Conservation (phyloP, 2,113 vertebrate species). For the Chascanopsetta lugubris region DNA sequence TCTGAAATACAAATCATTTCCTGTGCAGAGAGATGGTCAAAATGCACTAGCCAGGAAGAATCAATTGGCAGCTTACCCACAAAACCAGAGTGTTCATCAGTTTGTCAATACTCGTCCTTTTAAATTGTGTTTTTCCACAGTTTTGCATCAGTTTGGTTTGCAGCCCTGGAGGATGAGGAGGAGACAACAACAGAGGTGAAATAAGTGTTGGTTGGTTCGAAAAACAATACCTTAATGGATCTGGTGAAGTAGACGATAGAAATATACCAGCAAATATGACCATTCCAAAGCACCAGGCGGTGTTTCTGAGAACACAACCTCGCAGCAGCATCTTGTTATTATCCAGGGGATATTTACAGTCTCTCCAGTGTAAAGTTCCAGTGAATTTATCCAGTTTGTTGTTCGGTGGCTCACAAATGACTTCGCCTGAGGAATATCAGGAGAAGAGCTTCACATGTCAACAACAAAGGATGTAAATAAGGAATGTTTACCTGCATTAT, state of each 20-base stretch:
- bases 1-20: too few relatives aligned
- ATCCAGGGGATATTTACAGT: constrained; percentile 85
- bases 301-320: constrained; percentile 92
- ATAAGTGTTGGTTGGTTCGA: too few relatives aligned
- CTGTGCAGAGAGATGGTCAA: too few relatives aligned
- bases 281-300: constrained; percentile 93
- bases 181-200: neutral
- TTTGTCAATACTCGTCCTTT: constrained; percentile 93
- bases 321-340: constrained; percentile 93
- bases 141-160: constrained; percentile 98
- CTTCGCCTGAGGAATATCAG: constrained; percentile 53
- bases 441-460: neutral
- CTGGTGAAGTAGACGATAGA: constrained; percentile 1
- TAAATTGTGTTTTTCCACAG: constrained; percentile 90
- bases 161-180: constrained; percentile 28
- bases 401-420: constrained; percentile 89
- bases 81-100: constrained; percentile 95
- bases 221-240: constrained; percentile 9
- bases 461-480: neutral
- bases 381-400: constrained; percentile 93
- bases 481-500: too few relatives aligned
- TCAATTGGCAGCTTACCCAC: constrained; percentile 80
- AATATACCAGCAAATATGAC: constrained; percentile 90
- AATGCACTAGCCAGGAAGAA: too few relatives aligned
- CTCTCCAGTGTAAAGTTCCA: constrained; percentile 87